These are phyloP conservation scores for Eurois occulta DNA, from an alignment of 2,888 invertebrate species.

Conservation along the genomic window DNA sequence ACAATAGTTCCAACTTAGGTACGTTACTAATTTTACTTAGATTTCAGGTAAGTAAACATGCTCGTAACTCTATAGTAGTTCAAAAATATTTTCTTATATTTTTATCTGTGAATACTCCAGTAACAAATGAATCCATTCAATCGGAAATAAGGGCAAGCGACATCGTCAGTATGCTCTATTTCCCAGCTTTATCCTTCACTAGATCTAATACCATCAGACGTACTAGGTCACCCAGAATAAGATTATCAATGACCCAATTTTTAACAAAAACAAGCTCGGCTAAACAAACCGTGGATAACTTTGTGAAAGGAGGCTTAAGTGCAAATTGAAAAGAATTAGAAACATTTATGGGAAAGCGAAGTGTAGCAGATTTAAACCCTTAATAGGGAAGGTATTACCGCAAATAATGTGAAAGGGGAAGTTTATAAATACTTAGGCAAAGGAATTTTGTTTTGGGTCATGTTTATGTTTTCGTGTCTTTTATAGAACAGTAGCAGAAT, in stretches of 20 bases:
- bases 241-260: slow-evolving; percentile 54
- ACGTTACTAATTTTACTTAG: background rate
- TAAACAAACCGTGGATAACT: slow-evolving; percentile 72
- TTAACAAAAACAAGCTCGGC: slow-evolving; percentile 54
- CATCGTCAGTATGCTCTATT: slow-evolving; percentile 28
- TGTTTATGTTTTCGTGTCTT: slow-evolving; percentile 34
- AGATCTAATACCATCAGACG: slow-evolving; percentile 26
- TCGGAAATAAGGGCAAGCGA: slow-evolving; percentile 39
- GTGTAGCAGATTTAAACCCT: slow-evolving; percentile 37
- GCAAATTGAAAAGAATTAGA: slow-evolving; percentile 76
- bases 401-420: slow-evolving; percentile 29
- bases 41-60: background rate
- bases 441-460: slow-evolving; percentile 5
- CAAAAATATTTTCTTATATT: background rate
- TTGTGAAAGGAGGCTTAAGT: slow-evolving; percentile 70
- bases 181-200: slow-evolving; percentile 2
- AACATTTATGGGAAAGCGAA: slow-evolving; percentile 59
- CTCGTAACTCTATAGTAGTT: background rate
- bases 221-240: slow-evolving; percentile 32
- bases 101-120: slow-evolving; percentile 19
- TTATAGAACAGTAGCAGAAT: background rate
- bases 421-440: background rate
- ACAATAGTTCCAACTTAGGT: background rate
- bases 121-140: slow-evolving; percentile 30
- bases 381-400: slow-evolving; percentile 31